Percentiles rank a stretch among this genome's conserved stretches.
Conservation (phyloP, 2,113 vertebrate genomes). For the Martes martes region DNA sequence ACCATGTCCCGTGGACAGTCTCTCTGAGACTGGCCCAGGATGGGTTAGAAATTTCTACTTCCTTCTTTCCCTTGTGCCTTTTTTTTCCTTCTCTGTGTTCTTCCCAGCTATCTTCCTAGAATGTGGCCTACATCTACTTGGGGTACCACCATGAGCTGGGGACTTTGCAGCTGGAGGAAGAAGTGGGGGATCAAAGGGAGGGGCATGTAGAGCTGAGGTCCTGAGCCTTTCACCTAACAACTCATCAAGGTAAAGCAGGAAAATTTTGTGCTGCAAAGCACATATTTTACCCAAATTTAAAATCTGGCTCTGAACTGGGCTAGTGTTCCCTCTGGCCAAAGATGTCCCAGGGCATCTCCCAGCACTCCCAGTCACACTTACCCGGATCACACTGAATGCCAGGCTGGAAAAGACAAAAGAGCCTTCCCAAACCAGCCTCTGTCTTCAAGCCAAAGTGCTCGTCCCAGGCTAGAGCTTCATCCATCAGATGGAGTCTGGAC, state of each 20-base stretch:
- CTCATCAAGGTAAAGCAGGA: background rate
- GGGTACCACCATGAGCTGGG: background rate
- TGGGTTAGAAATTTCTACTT: background rate
- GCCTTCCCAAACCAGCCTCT: background rate
- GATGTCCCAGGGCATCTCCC: fast-evolving
- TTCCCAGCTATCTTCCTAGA: background rate
- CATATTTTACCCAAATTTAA: background rate
- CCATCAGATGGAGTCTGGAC: background rate
- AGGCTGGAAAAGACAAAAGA: background rate
- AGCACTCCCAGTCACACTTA: fast-evolving
- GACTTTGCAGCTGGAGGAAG: background rate
- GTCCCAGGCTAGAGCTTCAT: fast-evolving
- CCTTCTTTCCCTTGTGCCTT: background rate
- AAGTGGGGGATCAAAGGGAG: fast-evolving
- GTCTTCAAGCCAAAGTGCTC: background rate
- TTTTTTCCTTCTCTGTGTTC: background rate
- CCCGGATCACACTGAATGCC: background rate
- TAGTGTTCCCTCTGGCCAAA: background rate
- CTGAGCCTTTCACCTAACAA: background rate
- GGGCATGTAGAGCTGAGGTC: fast-evolving
- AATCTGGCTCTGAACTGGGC: background rate
- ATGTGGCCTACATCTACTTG: fast-evolving
- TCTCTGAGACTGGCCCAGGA: background rate
- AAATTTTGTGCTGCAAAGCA: background rate
- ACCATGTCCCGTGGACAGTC: fast-evolving